These are phyloP conservation scores for Mobula hypostoma DNA, from an alignment of 2,113 vertebrate species.

Conservation along the genomic window DNA sequence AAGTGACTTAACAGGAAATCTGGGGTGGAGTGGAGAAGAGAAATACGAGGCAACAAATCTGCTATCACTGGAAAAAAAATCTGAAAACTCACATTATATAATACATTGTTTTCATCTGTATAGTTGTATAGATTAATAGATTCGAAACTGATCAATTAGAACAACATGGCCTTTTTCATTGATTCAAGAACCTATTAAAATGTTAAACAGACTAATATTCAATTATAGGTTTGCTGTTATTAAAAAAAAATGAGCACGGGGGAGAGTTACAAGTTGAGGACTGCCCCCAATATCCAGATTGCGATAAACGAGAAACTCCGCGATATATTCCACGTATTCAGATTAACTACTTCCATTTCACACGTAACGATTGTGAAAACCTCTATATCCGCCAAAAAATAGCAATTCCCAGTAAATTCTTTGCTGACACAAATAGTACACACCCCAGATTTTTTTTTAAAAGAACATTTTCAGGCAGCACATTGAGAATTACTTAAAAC, in stretches of 20 bases:
- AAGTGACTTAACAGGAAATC: slow-evolving; percentile 25
- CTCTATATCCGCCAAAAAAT: background rate
- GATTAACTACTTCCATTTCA: background rate
- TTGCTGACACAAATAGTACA: background rate
- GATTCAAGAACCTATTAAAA: background rate
- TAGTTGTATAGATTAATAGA: background rate
- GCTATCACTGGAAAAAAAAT: background rate
- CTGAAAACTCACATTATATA: background rate
- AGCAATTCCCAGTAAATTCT: background rate
- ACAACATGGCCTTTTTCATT: background rate
- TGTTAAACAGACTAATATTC: background rate
- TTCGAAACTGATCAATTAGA: background rate
- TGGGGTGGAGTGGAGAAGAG: background rate
- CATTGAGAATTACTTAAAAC: background rate
- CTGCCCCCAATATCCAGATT: background rate
- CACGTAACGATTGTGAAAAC: background rate
- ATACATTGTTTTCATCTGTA: background rate
- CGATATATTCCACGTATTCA: background rate
- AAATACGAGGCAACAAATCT: background rate
- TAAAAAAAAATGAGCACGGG: background rate
- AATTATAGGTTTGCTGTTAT: background rate
- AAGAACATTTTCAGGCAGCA: background rate
- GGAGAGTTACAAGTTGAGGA: background rate
- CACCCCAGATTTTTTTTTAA: background rate
- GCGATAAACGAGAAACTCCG: background rate